These are phyloP conservation scores for Dromiciops gliroides DNA, from an alignment of 2,113 vertebrate genomes.

Conservation along the genomic window DNA sequence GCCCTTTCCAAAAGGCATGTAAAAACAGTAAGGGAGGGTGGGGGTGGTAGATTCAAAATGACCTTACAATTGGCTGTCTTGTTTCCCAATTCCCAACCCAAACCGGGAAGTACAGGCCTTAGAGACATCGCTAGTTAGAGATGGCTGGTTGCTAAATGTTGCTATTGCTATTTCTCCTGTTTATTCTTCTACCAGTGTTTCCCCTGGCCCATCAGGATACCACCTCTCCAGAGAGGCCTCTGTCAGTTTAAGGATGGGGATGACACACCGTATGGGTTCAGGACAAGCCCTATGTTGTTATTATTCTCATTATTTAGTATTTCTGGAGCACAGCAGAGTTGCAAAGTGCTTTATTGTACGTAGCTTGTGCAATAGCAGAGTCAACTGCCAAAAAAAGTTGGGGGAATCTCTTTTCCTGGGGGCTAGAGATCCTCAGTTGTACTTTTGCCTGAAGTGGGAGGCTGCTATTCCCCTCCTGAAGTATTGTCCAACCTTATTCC, in stretches of 20 bases:
- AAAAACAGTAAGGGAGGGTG: conserved; percentile 1
- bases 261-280: not conserved
- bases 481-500: conserved; percentile 17
- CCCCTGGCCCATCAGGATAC: not conserved
- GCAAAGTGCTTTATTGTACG: conserved; percentile 7
- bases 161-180: not conserved
- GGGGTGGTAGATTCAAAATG: conserved; percentile 1
- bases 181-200: not conserved
- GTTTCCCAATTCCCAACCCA: not conserved
- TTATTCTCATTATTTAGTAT: not conserved
- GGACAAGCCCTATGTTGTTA: not conserved
- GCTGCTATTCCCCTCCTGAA: conserved; percentile 24
- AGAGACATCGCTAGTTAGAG: not conserved
- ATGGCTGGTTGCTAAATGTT: not conserved
- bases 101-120: not conserved
- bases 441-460: conserved; percentile 34
- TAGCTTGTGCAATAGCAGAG: not conserved
- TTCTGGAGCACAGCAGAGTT: not conserved
- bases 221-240: not conserved
- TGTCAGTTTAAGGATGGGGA: not conserved
- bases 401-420: conserved; percentile 22
- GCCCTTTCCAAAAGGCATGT: conserved; percentile 2
- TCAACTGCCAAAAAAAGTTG: not conserved
- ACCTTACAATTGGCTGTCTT: not conserved
- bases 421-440: not conserved